Evolutionary conservation across 2,113 vertebrate species (phyloP), one percentile per base, ranked within the genome.

Genomic region (Gallinago paraguaiae): DNA sequence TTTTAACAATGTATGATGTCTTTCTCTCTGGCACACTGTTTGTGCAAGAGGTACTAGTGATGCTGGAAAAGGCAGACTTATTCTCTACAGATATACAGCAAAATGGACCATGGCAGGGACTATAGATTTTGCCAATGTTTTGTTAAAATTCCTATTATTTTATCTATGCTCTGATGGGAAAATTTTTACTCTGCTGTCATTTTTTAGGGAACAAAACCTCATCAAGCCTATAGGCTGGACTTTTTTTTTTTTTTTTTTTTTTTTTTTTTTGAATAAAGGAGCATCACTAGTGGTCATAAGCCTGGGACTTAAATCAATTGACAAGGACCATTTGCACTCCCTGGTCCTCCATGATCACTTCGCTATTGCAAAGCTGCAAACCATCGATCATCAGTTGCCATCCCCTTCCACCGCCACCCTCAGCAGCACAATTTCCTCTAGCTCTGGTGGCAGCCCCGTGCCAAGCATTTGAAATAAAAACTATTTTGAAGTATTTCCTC

Each of bases 371-470:
- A 46, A 31, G 11, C 8, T 63, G 9, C n/a, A 68, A 90, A 81
- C 27, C 33, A 33, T 46, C 0, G 1, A 53, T 17, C 19, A 6
- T 4, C 6, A 28, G 41, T 13, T 63, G 23, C 46, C 27, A 8
- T 13, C 75, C 17, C 33, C 54, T 63, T 53, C 57, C 18, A 18
- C n/a, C 5, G 2, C 39, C 70, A 56, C 4, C 3, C 51, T 65
- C 28, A 25, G 46, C 60, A 75, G 22, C 24, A 41, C 65, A 16
- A 15, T 17, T 19, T 43, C 31, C 41, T 54, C 9, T 2, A 1
- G 8, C n/a, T 71, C 57, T 1, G 1, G 24, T 51, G 64, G 5
- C 64, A 74, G 25, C 53, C 35, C 17, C 16, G 22, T 15, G 37
- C 68, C 48, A 54, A 74, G 64, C 15, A 60, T 59, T 68, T 30